Base-by-base conservation (phyloP, 2,113 vertebrate species). In the Zosterops lateralis region DNA sequence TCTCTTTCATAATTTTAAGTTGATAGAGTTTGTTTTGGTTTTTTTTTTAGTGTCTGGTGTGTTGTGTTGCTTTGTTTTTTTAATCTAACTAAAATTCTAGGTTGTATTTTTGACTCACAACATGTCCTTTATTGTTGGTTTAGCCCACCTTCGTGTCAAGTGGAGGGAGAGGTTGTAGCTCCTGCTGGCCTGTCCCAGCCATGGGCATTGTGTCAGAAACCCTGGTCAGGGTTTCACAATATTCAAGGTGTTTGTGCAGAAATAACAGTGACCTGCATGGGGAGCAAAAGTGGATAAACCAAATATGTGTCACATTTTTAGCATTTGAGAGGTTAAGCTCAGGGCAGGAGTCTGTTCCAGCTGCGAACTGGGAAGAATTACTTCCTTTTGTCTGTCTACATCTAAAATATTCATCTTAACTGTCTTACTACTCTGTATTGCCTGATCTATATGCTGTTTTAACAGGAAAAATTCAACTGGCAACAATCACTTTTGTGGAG, bases 71-170 rank as follows among this genome's bases (percentile, higher is more conserved):
- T 53, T 53, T 57, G 17, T 7, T 58, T 70, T 67, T 60, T 26
- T 2, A 80, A 54, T 74, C 5, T 24, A 42, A 31, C 26, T 74
- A 2, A 84, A 84, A 38, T 4, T 7, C 29, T 42, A 24, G 11
- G 1, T 70, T 88, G 21, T 84, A 3, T 66, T 95, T 92, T 67
- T 81, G 38, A 20, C 47, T 90, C 15, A 10, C 9, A 14, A 0
- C 17, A 11, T 7, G 1, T 57, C 7, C 0, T 3, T 57, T 2
- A 3, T 53, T 84, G 7, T 17, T 72, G 50, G 2, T 22, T 92
- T 67, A 85, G 44, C 36, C 3, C 19, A 20, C 40, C 24, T 56
- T 60, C 22, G 13, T 17, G 2, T 24, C 7, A 48, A 16, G 26
- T 18, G 28, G 15, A 82, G 34, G 20, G 5, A 17, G 9, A n/a